Evolutionary conservation across 2,888 invertebrate species (phyloP).

Genomic region (Stegophylla sp.): DNA sequence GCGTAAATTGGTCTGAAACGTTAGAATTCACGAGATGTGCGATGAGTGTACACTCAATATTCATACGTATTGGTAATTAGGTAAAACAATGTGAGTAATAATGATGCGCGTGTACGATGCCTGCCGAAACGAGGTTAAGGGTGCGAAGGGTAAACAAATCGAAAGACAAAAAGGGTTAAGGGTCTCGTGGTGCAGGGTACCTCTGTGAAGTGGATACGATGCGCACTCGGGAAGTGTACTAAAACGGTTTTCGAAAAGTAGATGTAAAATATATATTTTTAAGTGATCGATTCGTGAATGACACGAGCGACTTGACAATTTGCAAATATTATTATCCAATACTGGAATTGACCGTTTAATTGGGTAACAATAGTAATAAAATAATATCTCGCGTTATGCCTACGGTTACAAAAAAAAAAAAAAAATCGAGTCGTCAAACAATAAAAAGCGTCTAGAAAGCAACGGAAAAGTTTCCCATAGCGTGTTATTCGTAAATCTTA

Average conservation of each 20-base stretch:
- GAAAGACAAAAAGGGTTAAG: constrained; percentile 41
- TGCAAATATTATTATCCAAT: neutral
- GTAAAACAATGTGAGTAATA: constrained; percentile 1
- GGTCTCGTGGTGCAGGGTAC: too few species aligned
- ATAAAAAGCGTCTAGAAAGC: neutral
- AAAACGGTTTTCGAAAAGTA: constrained; percentile 30
- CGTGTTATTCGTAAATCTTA: neutral
- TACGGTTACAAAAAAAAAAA: neutral
- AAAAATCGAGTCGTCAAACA: neutral
- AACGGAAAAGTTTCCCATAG: neutral
- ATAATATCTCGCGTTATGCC: too few species aligned
- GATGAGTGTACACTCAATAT: too few species aligned
- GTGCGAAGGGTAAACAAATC: constrained; percentile 28
- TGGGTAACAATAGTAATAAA: neutral
- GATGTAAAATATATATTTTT: neutral
- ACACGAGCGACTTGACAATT: neutral
- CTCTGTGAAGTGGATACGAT: constrained; percentile 3
- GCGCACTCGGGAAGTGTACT: neutral
- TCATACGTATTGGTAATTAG: neutral
- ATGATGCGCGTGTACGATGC: neutral
- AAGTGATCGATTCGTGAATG: constrained; percentile 34
- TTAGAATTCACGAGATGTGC: too few species aligned
- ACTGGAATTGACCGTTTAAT: neutral
- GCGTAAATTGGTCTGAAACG: too few species aligned
- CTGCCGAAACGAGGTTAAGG: constrained; percentile 31